Evolutionary conservation across 2,113 vertebrate genomes (phyloP).

Genomic region (Ammodytes dubius): DNA sequence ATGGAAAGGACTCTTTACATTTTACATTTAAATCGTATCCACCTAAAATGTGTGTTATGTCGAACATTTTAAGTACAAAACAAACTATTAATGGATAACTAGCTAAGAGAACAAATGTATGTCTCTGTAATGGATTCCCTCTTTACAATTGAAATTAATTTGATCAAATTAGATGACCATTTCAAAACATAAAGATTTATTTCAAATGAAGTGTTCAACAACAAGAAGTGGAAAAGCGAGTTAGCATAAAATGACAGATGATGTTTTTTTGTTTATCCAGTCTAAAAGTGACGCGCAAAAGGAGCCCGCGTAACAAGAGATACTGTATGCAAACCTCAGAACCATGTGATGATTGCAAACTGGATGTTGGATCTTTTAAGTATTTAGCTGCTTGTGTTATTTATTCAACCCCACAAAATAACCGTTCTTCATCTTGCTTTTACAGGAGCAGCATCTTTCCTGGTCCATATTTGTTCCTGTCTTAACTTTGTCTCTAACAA

Average conservation of each 20-base stretch:
- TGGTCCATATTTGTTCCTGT: slow-evolving; percentile 33
- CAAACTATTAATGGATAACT: not conserved
- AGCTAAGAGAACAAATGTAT: not conserved
- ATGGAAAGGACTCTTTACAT: slow-evolving; percentile 2
- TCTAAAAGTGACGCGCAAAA: slow-evolving; percentile 23
- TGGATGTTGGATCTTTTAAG: not conserved
- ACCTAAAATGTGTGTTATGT: not conserved
- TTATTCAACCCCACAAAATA: not conserved
- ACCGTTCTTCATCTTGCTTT: slow-evolving; percentile 6
- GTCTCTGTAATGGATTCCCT: not conserved
- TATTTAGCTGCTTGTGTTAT: slow-evolving; percentile 15
- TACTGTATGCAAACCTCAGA: slow-evolving; percentile 15
- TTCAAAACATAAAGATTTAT: not conserved
- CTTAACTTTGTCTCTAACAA: slow-evolving; percentile 47
- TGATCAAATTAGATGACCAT: not conserved
- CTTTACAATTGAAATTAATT: not conserved
- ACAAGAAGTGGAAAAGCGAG: slow-evolving; percentile 11
- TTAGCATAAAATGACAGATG: slow-evolving; percentile 21
- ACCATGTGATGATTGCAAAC: slow-evolving; percentile 6
- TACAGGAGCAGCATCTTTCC: slow-evolving; percentile 26
- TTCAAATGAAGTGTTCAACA: not conserved
- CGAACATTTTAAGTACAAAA: not conserved
- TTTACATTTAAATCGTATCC: not conserved
- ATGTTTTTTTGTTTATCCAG: slow-evolving; percentile 7
- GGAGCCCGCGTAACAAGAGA: slow-evolving; percentile 20